Percentiles rank a stretch among this genome's conserved stretches.
phyloP scores from a whole-genome alignment of 2,888 invertebrate genomes.

The Brachylomia viminalis region DNA sequence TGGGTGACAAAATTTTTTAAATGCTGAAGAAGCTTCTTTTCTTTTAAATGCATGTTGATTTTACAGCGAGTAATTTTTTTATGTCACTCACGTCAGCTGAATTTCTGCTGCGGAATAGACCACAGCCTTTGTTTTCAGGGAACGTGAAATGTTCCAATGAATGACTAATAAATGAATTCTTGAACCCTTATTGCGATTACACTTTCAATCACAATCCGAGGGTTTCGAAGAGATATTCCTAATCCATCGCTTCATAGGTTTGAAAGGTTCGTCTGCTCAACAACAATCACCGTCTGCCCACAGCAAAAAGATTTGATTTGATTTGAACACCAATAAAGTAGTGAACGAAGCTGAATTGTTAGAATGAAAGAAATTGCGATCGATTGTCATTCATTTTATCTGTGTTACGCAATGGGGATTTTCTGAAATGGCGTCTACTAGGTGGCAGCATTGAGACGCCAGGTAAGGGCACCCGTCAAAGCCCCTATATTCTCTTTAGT shows the following conservation, averaged over 20 bases:
- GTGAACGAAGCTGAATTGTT: background rate
- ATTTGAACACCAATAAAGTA: no score
- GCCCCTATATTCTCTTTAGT: no score
- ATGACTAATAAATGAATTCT: background rate
- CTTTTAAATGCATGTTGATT: constrained; percentile 22
- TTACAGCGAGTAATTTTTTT: constrained; percentile 6
- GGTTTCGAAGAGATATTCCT: background rate
- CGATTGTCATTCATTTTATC: background rate
- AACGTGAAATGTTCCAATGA: background rate
- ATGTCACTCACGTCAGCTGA: background rate
- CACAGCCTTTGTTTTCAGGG: background rate
- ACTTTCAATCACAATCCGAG: background rate
- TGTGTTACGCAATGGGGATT: background rate
- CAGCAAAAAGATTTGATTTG: no score
- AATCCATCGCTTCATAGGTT: background rate
- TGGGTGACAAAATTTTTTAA: constrained; percentile 41
- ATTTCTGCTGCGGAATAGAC: background rate
- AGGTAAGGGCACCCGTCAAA: no score
- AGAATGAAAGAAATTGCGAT: background rate
- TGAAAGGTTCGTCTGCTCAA: background rate
- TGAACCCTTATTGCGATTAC: background rate
- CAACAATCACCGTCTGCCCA: no score
- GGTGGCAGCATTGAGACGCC: no score
- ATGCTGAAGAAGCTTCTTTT: background rate
- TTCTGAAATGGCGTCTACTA: no score